Evolutionary conservation across 2,888 invertebrate genomes (phyloP).

Genomic region (Nemotelus pantherinus): DNA sequence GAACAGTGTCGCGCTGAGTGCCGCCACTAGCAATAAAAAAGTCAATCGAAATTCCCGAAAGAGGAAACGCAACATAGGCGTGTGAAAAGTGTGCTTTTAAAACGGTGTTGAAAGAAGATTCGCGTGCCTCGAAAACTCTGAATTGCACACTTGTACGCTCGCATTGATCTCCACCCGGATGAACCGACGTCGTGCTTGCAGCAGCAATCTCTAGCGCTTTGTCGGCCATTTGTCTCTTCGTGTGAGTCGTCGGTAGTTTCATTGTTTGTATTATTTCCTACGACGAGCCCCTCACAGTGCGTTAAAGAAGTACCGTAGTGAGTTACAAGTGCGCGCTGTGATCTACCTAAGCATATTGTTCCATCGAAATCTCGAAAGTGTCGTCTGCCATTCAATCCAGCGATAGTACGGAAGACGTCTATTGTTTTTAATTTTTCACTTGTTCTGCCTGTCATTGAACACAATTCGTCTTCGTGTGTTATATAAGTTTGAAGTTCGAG

Average conservation of each 20-base stretch:
- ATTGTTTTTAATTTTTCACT: background rate
- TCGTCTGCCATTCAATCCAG: background rate
- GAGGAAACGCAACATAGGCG: too few relatives aligned
- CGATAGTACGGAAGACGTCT: background rate
- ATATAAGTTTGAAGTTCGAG: slow-evolving; percentile 8
- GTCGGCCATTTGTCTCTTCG: slow-evolving; percentile 24
- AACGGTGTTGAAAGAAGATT: too few relatives aligned
- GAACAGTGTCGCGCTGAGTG: background rate
- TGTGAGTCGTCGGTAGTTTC: background rate
- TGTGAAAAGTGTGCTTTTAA: too few relatives aligned
- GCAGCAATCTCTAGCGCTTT: background rate
- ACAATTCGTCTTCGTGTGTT: background rate
- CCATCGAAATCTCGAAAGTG: background rate
- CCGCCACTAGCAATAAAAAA: background rate
- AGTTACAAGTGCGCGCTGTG: slow-evolving; percentile 24
- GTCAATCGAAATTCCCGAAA: background rate
- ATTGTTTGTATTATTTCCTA: slow-evolving; percentile 9
- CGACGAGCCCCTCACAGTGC: background rate
- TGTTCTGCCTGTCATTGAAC: background rate
- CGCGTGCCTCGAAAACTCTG: too few relatives aligned
- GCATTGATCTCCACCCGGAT: slow-evolving; percentile 16
- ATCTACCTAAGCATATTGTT: background rate
- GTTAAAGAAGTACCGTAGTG: slow-evolving; percentile 10
- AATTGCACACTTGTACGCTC: background rate
- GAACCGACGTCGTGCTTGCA: slow-evolving; percentile 9